Evolutionary conservation across 2,888 invertebrate genomes (phyloP), one percentile per base, ranked within the genome.

Genomic region (Morpho helenor): DNA sequence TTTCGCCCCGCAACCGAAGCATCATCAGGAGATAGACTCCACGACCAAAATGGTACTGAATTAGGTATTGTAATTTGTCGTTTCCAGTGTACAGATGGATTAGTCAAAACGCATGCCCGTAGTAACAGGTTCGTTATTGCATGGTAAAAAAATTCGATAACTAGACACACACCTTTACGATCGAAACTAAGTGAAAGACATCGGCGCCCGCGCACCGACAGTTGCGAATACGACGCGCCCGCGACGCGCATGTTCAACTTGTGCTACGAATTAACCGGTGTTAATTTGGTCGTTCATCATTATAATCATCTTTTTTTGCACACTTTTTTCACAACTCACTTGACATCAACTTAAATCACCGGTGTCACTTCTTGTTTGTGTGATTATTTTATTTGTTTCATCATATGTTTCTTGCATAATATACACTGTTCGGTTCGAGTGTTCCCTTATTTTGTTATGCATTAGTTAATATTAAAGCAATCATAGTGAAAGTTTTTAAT

Each of bases 171-270:
- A n/a, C n/a, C 52, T 56, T 56, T 64, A 49, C 60, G 52, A 61
- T 60, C 62, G 60, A 59, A 63, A 63, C 31, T 71, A 80, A 84
- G 88, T 85, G 88, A 88, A 87, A 87, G 88, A 88, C 72, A 69
- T 63, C 66, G 72, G 74, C 76, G 80, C 72, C 68, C 68, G 75
- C 76, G 72, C 69, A 69, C 65, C 66, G 72, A 67, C 79, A 82
- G 84, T 86, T 78, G 79, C 77, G 73, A 77, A 77, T 70, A 72
- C 81, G 79, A 70, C 77, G 79, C 77, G 84, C 72, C 72, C 71
- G 82, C 77, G 71, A 76, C 81, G 77, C 84, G 80, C 79, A 82
- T 74, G 66, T 62, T 57, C 62, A 56, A 63, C 40, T 46, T 60
- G 64, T 63, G 64, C 57, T 64, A 59, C 65, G 56, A 56, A 62